Base-by-base conservation (phyloP, 2,888 invertebrate species). In the Tenthredo livida region DNA sequence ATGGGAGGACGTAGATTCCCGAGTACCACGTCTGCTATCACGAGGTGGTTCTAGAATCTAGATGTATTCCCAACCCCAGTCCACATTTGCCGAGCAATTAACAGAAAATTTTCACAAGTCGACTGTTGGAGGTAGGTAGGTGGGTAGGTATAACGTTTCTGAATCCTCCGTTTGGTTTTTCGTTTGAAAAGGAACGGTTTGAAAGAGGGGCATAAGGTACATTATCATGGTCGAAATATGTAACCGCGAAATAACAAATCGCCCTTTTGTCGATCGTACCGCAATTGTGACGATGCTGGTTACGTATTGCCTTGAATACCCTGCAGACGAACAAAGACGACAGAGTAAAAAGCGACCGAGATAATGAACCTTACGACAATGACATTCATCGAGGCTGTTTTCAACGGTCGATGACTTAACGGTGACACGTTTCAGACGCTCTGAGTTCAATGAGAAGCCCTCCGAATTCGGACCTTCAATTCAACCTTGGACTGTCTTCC, bases 21-120 rank as follows among this genome's bases (percentile, higher is more conserved):
- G 77, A 54, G 73, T 40, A 77, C 77, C 29, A 54, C 77, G 85
- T 77, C 86, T 85, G 84, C 85, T 84, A 85, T 84, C 82, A 58
- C 78, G 58, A 50, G 50, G 65, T 12, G 54, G 58, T 65, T 67
- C 83, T 40, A 83, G 83, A 67, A 70, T 83, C 67, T 61, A 29
- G 67, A 83, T 83, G 47, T 83, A 65, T 47, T 67, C 67, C 25
- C 43, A 25, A 25, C 47, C 43, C 17, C 47, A 43, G 65, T 70
- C 67, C 58, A 40, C 47, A 47, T 70, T 83, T 70, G 33, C 47
- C 83, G 83, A 83, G 47, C 83, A 83, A 67, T 83, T 67, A 80
- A 61, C 61, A 80, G 40, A 80, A 65, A 80, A 80, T 80, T 80
- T 80, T 80, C 61, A 80, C 40, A 65, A 80, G 77, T 21, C 77